Conservation (phyloP, 30 jellyfish, hydroid and myxozoan species). For the Aurelia coerulea region DNA sequence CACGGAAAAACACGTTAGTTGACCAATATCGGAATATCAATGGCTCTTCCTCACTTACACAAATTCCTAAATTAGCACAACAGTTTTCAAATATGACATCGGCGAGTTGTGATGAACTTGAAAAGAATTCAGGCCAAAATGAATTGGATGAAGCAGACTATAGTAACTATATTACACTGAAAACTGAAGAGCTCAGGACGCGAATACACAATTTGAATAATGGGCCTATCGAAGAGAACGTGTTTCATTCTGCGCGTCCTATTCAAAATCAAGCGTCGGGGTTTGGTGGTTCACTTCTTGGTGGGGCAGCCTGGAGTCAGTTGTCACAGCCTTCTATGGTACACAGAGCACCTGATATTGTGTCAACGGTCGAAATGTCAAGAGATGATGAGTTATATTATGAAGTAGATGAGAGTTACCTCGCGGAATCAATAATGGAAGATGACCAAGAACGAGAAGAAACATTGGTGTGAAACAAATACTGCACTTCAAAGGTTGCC, state of each 20-base stretch:
- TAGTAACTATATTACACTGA: background rate
- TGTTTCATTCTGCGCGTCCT: background rate
- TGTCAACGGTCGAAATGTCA: conserved; percentile 2
- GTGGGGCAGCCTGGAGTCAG: conserved; percentile 72
- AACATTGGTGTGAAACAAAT: background rate
- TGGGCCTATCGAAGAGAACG: conserved; percentile 28
- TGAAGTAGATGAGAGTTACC: background rate
- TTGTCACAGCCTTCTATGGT: conserved; percentile 62
- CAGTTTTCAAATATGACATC: background rate
- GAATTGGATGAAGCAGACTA: background rate
- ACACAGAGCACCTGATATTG: conserved; percentile 6
- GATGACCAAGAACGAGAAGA: conserved; percentile 6
- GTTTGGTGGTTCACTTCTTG: conserved; percentile 24
- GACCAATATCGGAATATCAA: conserved; percentile 29
- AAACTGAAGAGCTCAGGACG: conserved; percentile 3
- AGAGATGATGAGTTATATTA: background rate
- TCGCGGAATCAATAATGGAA: background rate
- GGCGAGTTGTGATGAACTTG: conserved; percentile 43
- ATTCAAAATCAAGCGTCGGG: conserved; percentile 21
- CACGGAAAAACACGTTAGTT: conserved; percentile 2
- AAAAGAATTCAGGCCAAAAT: background rate
- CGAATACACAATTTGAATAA: conserved; percentile 3
- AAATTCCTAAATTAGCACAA: conserved; percentile 28
- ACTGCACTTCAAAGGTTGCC: too few species aligned
- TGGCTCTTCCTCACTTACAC: conserved; percentile 52